A percentile compares a stretch with the other conserved stretches of the same genome.
These are phyloP conservation scores for Chalcis sispes DNA, from an alignment of 2,888 invertebrate genomes.

Conservation along the genomic window DNA sequence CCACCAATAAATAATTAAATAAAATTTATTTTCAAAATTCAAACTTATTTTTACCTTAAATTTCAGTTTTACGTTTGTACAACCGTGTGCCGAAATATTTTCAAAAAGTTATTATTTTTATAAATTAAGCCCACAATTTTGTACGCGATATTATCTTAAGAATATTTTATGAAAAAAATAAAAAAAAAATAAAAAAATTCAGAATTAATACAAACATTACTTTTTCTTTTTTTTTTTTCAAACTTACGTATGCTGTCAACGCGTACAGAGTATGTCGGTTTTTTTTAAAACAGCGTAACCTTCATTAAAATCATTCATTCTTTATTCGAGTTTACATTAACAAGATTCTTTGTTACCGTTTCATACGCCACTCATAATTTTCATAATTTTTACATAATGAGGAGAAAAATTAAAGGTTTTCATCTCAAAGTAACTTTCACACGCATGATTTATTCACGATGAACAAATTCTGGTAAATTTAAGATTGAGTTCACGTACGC, in stretches of 20 bases:
- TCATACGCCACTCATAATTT: neutral
- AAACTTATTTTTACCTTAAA: too few species aligned
- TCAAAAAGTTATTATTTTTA: too few species aligned
- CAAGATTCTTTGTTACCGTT: neutral
- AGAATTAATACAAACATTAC: too few species aligned
- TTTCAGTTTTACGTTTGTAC: too few species aligned
- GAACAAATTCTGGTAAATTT: slow-evolving; percentile 8
- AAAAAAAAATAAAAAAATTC: too few species aligned
- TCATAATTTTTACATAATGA: slow-evolving; percentile 2
- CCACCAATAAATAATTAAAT: too few species aligned
- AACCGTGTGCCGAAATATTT: too few species aligned
- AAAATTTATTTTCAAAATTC: too few species aligned
- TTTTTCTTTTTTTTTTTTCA: too few species aligned
- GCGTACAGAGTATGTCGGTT: neutral
- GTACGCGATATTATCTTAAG: too few species aligned
- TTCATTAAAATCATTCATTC: neutral
- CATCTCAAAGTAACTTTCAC: slow-evolving; percentile 6
- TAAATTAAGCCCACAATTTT: too few species aligned
- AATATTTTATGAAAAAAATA: too few species aligned
- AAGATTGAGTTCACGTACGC: slow-evolving; percentile 22
- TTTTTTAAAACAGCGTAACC: neutral
- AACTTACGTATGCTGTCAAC: neutral
- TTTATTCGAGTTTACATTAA: neutral
- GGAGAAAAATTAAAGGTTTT: neutral
- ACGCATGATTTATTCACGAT: slow-evolving; percentile 4